Evolutionary conservation across 2,113 vertebrate genomes (phyloP).

Genomic region (Cochlearius cochlearius): DNA sequence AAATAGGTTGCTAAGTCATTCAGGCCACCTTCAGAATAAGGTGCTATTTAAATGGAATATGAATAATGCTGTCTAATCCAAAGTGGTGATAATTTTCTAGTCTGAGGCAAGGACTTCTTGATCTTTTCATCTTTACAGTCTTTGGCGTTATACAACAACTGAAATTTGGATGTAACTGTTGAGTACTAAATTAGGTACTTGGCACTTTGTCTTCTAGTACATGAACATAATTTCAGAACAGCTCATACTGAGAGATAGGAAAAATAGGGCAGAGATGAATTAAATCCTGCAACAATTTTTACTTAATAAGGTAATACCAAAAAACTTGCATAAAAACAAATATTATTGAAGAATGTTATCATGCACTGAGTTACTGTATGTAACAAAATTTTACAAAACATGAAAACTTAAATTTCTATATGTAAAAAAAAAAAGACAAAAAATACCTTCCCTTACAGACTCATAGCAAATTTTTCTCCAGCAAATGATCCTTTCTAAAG

Average conservation of each 20-base stretch:
- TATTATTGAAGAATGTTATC: background rate
- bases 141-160: conserved; percentile 40
- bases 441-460: background rate
- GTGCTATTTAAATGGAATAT: background rate
- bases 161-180: conserved; percentile 40
- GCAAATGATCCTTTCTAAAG: background rate
- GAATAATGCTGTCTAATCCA: background rate
- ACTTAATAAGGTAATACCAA: conserved; percentile 45
- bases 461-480: background rate
- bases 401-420: background rate
- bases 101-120: background rate
- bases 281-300: background rate
- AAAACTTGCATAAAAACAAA: background rate
- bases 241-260: conserved; percentile 19
- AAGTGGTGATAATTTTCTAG: background rate
- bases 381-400: background rate
- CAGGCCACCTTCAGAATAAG: background rate
- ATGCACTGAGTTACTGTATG: background rate
- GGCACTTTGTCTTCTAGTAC: conserved; percentile 37
- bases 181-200: conserved; percentile 58
- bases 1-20: background rate
- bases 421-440: background rate
- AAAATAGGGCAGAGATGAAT: conserved; percentile 37
- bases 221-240: conserved; percentile 60
- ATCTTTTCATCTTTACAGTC: background rate